These are phyloP conservation scores for Microchrysa polita DNA, from an alignment of 2,888 invertebrate genomes.

Conservation along the genomic window DNA sequence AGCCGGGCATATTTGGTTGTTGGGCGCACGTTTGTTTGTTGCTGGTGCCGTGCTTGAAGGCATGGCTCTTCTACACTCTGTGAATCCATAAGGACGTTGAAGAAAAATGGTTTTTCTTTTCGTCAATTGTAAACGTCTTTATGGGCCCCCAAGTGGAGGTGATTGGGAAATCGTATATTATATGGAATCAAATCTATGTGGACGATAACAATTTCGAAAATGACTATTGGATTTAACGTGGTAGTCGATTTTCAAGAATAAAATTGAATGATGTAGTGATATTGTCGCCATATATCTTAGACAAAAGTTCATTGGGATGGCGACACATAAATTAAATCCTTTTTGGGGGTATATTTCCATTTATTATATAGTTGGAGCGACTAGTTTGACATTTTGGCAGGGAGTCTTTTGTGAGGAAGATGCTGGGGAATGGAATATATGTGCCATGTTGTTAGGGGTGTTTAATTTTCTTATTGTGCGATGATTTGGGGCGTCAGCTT, in stretches of 20 bases:
- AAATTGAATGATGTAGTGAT: slow-evolving; percentile 34
- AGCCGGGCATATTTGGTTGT: not conserved
- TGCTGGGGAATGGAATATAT: too few relatives aligned
- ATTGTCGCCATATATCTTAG: slow-evolving; percentile 33
- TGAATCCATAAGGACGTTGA: not conserved
- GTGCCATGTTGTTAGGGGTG: too few relatives aligned
- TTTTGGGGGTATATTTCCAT: slow-evolving; percentile 3
- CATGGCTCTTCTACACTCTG: too few relatives aligned
- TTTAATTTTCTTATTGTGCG: too few relatives aligned
- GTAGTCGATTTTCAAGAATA: not conserved
- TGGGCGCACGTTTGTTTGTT: not conserved
- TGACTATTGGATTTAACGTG: not conserved
- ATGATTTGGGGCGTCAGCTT: too few relatives aligned
- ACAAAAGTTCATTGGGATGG: not conserved
- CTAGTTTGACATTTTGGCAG: not conserved
- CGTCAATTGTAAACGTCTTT: not conserved
- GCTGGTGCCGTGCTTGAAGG: not conserved
- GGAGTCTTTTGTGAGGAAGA: too few relatives aligned
- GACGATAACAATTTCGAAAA: slow-evolving; percentile 7
- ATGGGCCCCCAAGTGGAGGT: not conserved
- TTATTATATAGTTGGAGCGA: not conserved
- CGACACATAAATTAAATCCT: slow-evolving; percentile 2
- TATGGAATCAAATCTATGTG: not conserved
- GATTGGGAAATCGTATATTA: not conserved
- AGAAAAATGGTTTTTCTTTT: not conserved